Percentiles rank a stretch among this genome's conserved stretches.
Conservation (phyloP, 1,140 invertebrate species). For the fruit fly (Drosophila melanogaster) region Release_6_plus_ISO1_MT NC_004354.4:4380501-4381000, state of each 20-base stretch:
- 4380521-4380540: background rate
- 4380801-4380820: conserved; percentile 26
- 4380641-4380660: too few relatives aligned
- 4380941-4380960: conserved; percentile 17
- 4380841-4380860: conserved; percentile 58
- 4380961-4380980: conserved; percentile 54
- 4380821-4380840: conserved; percentile 80
- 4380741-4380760: background rate
- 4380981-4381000: conserved; percentile 56
- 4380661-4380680: too few relatives aligned
- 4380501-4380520: background rate
- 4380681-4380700: too few relatives aligned
- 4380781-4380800: conserved; percentile 68
- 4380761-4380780: conserved; percentile 48
- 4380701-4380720: too few relatives aligned
- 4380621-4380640: too few relatives aligned
- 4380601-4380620: too few relatives aligned
- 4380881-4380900: background rate
- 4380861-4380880: conserved; percentile 9
- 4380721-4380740: background rate
- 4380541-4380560: too few relatives aligned
- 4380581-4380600: too few relatives aligned
- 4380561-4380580: too few relatives aligned
- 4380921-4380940: conserved; percentile 10
- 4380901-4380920: too few relatives aligned